These are phyloP conservation scores for Zosterops hypoxanthus DNA, from an alignment of 2,113 vertebrate genomes.

Conservation along the genomic window DNA sequence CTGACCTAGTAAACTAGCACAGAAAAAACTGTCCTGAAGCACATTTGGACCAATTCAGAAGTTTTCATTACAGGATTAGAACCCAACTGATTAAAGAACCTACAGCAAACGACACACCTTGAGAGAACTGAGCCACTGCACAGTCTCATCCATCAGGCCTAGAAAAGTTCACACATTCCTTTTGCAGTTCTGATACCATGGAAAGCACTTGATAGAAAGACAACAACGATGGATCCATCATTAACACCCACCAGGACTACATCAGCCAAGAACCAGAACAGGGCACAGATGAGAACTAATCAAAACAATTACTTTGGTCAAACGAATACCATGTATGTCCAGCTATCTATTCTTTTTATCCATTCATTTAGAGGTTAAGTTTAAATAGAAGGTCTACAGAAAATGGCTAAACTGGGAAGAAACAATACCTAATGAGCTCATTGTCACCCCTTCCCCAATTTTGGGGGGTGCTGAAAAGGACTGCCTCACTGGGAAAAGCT, in stretches of 20 bases:
- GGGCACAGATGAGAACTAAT: background rate
- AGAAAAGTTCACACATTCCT: background rate
- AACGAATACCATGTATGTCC: background rate
- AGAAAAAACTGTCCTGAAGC: constrained; percentile 61
- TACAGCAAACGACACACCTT: constrained; percentile 27
- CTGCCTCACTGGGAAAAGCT: background rate
- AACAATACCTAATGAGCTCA: background rate
- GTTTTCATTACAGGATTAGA: constrained; percentile 35
- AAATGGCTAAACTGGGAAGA: background rate
- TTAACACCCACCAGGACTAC: background rate
- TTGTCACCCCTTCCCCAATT: background rate
- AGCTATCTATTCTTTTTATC: background rate
- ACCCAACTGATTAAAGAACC: background rate
- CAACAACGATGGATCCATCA: background rate
- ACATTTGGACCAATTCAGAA: constrained; percentile 58
- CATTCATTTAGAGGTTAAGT: background rate
- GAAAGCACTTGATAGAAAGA: background rate
- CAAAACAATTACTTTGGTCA: background rate
- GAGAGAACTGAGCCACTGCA: background rate
- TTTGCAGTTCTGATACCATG: background rate
- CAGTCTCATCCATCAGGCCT: background rate
- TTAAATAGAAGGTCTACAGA: background rate
- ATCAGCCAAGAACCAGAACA: background rate
- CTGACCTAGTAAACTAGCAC: background rate
- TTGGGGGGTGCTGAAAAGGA: background rate